Conservation (phyloP, 2,888 invertebrate genomes). For the Eurytoma adleriae region DNA sequence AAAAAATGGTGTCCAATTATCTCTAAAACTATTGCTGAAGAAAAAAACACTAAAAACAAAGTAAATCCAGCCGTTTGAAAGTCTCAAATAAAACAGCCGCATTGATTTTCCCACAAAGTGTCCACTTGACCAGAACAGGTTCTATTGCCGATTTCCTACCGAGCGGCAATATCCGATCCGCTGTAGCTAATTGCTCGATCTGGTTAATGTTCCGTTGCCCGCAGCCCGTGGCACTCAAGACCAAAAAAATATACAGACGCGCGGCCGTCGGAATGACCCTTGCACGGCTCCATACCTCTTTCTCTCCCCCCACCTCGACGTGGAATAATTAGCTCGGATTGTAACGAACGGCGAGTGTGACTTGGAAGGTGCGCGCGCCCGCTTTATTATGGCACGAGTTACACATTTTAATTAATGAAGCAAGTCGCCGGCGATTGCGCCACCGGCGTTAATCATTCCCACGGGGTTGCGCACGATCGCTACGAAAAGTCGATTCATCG, state of each 20-base stretch:
- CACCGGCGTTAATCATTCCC: constrained; percentile 5
- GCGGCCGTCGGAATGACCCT: constrained; percentile 7
- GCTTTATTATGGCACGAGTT: constrained; percentile 1
- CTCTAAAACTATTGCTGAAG: too few species aligned
- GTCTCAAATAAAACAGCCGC: constrained; percentile 5
- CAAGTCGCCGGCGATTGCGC: neutral
- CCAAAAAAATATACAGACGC: neutral
- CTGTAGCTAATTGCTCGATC: constrained; percentile 40
- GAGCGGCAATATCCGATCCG: constrained; percentile 25
- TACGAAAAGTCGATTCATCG: too few species aligned
- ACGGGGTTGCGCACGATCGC: too few species aligned
- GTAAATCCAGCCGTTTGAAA: too few species aligned
- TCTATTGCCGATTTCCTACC: constrained; percentile 8
- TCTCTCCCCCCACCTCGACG: neutral
- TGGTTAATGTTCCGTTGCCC: constrained; percentile 27
- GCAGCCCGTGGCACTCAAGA: neutral
- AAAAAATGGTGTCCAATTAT: too few species aligned
- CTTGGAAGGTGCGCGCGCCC: neutral
- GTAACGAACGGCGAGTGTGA: constrained; percentile 3
- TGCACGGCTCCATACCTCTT: too few species aligned
- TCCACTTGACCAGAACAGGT: constrained; percentile 6
- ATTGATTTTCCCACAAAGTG: neutral
- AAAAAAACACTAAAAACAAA: too few species aligned
- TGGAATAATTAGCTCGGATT: constrained; percentile 5
- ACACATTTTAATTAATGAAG: constrained; percentile 17